Base-by-base conservation (phyloP, 2,888 invertebrate species). In the Theodoxus fluviatilis region DNA sequence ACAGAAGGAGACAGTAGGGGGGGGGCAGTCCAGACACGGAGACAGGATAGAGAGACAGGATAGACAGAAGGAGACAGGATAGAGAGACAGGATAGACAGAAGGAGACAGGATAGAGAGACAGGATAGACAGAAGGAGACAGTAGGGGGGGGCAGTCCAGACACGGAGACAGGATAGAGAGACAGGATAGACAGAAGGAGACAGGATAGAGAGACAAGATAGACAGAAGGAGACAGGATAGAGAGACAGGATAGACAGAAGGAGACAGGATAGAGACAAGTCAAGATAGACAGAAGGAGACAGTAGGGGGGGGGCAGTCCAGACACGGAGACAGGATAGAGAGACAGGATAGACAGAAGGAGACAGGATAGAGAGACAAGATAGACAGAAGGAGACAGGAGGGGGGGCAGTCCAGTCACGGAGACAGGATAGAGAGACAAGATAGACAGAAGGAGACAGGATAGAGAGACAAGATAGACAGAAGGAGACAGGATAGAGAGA, bases 41-140 rank as follows among this genome's bases (percentile, higher is more conserved):
- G 2, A 2, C 67, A 64, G 33, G 1, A 15, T 15, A 64, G 64
- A 66, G 22, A 22, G 22, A 55, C 18, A 55, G 22, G 7, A 55
- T 7, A 9, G 35, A 57, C 2, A 57, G 40, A 55, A 25, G 37
- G 38, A 57, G 12, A 35, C n/a, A n/a, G n/a, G n/a, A n/a, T 35
- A 33, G 25, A 68, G n/a, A 68, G 38, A 55, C 3, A 37, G 57
- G 38, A 49, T 37, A 57, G 38, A 37, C n/a, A 38, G 18, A 57
- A 28, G 7, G 31, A 31, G 28, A 18, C 9, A 40, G 25, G 22
- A 9, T 35, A 18, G 7, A 49, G 31, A 9, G 3, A 33, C 7
- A 22, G 31, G 1, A 2, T 49, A n/a, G 37, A 67, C 9, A 15
- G 9, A n/a, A 65, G 38, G 25, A 22, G 38, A 61, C 6, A 31